These are phyloP conservation scores for Eupithecia subfuscata DNA, from an alignment of 2,888 invertebrate species.

Conservation along the genomic window DNA sequence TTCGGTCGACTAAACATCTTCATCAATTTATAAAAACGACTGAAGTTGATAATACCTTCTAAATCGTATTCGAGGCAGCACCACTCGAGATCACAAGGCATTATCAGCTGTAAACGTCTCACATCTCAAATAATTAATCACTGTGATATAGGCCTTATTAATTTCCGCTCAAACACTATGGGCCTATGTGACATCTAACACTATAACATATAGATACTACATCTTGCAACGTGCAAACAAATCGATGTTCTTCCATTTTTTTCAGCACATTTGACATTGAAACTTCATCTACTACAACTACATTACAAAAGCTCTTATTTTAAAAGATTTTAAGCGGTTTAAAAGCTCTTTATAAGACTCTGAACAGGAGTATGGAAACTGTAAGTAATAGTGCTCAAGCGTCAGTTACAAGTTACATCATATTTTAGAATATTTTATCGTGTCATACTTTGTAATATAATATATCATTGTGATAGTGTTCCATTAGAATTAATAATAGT, in stretches of 20 bases:
- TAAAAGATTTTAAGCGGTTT: slow-evolving; percentile 71
- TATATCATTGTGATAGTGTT: slow-evolving; percentile 40
- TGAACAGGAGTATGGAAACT: slow-evolving; percentile 41
- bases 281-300: slow-evolving; percentile 70
- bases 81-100: neutral
- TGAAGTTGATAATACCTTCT: neutral
- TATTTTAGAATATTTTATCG: slow-evolving; percentile 24
- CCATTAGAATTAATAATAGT: slow-evolving; percentile 43
- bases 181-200: slow-evolving; percentile 47
- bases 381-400: slow-evolving; percentile 51
- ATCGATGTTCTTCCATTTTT: slow-evolving; percentile 41
- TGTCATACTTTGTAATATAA: neutral
- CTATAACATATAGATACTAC: slow-evolving; percentile 41
- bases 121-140: slow-evolving; percentile 38
- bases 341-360: slow-evolving; percentile 68
- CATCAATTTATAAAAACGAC: neutral
- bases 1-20: neutral
- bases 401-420: slow-evolving; percentile 34
- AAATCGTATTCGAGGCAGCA: neutral
- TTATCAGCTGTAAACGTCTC: neutral
- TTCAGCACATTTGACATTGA: slow-evolving; percentile 54
- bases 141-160: slow-evolving; percentile 45
- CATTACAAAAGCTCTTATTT: slow-evolving; percentile 78
- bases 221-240: slow-evolving; percentile 48
- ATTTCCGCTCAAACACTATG: slow-evolving; percentile 36